Base-by-base conservation (phyloP, 2,797 vertebrate species). In the Rhinogobio ventralis region DNA sequence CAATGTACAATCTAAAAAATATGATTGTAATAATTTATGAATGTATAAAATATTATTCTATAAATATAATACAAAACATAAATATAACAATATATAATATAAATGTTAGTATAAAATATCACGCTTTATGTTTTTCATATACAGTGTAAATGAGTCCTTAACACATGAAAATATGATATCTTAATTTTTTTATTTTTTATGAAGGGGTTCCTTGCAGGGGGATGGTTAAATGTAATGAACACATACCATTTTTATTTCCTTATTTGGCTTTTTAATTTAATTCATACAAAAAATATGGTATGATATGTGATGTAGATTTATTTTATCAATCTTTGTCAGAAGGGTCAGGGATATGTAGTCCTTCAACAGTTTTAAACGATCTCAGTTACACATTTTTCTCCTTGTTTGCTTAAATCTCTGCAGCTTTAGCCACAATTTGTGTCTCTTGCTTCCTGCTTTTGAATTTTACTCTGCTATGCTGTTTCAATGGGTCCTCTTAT, bases 401-500 rank as follows among this genome's bases (percentile, higher is more conserved):
- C 51, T 79, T 39, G 42, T 51, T 33, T 82, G 51, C 17, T 57
- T 30, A 68, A 74, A 74, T 45, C n/a, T 73, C 45, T 28, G 46
- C 74, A 28, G 51, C 33, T 84, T 73, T 75, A 55, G 33, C 73
- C 33, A 78, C 25, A 75, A 81, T 85, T 64, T 68, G 49, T n/a
- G 30, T 51, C 20, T 82, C 36, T 36, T 71, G n/a, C 30, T 30
- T 82, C 51, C 67, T 82, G 67, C 79, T 20, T 39, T 73, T 55
- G 57, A 79, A 66, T 14, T 19, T 71, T 30, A 81, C 33, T 28
- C 33, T 13, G 66, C 42, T n/a, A n/a, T 9, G n/a, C 77, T 78
- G 53, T 49, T 82, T 83, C n/a, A 30, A 73, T 39, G 67, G 46
- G 46, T 78, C 39, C 76, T 76, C 36, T 68, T 86, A 77, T 76